These are phyloP conservation scores for Caenorhabditis panamensis DNA, from an alignment of 2,888 invertebrate genomes.

Conservation along the genomic window DNA sequence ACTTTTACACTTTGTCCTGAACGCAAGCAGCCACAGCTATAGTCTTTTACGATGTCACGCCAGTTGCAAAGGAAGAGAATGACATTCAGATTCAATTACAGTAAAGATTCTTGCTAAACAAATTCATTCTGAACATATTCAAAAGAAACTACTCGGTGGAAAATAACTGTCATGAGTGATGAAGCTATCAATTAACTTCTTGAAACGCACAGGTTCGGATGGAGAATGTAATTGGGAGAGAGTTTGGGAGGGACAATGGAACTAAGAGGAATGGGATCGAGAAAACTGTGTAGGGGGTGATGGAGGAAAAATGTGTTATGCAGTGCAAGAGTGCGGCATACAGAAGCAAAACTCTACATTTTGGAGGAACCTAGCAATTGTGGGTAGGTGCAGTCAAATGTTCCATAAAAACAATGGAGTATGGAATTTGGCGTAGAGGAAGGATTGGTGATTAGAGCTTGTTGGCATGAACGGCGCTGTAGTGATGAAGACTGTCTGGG, in stretches of 20 bases:
- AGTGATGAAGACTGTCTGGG: not conserved
- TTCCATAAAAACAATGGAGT: not conserved
- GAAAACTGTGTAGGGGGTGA: slow-evolving; percentile 16
- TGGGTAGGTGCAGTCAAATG: not conserved
- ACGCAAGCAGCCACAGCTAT: too few species aligned
- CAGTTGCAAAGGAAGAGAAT: too few species aligned
- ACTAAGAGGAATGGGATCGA: slow-evolving; percentile 25
- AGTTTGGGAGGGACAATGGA: not conserved
- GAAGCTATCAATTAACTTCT: not conserved
- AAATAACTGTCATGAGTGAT: not conserved
- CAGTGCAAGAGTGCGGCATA: slow-evolving; percentile 49
- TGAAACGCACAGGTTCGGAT: not conserved
- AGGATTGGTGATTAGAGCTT: not conserved
- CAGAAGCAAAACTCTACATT: slow-evolving; percentile 26
- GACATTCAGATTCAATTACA: too few species aligned
- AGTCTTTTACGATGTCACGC: too few species aligned
- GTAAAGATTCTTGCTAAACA: too few species aligned
- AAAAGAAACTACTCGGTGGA: too few species aligned
- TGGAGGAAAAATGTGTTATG: slow-evolving; percentile 37
- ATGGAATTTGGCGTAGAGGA: not conserved
- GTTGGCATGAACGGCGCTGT: not conserved
- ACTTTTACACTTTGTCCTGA: too few species aligned
- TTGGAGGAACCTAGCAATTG: not conserved
- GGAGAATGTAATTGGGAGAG: not conserved
- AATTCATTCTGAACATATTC: too few species aligned